phyloP scores from a whole-genome alignment of 2,113 vertebrate genomes.

The Hylia prasina region DNA sequence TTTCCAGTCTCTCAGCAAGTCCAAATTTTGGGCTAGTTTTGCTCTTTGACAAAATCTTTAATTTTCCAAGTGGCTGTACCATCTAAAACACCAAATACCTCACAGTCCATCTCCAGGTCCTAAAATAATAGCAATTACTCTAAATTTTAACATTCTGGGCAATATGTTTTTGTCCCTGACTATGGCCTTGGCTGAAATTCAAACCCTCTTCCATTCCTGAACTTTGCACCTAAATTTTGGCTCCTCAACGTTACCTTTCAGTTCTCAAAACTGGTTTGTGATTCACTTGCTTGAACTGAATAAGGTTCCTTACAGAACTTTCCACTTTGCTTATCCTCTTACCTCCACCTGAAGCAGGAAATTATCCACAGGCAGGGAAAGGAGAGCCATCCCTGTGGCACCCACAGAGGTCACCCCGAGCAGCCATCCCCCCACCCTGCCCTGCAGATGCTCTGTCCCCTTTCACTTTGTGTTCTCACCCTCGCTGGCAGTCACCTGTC shows the following conservation, averaged over 20 bases:
- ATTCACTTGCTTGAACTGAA: background rate
- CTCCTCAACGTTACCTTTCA: background rate
- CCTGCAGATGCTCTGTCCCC: background rate
- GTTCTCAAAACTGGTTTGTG: background rate
- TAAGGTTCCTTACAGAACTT: background rate
- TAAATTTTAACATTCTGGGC: background rate
- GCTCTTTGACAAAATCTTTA: background rate
- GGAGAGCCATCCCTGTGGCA: background rate
- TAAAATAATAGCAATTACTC: background rate
- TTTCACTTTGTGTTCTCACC: background rate
- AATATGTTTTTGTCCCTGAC: background rate
- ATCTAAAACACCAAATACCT: background rate
- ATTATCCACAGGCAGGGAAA: background rate
- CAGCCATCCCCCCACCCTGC: background rate
- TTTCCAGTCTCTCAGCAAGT: background rate
- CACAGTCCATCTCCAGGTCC: background rate
- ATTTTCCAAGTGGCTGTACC: background rate
- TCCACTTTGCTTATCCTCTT: background rate
- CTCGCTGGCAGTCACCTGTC: background rate
- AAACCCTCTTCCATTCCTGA: background rate
- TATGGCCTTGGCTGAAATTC: background rate
- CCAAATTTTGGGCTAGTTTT: background rate
- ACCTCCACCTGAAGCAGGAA: background rate
- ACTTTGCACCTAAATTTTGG: background rate
- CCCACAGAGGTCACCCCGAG: fast-evolving